Evolutionary conservation across 1,140 invertebrate genomes (phyloP), one percentile per base, ranked within the genome.

Genomic region (Uloborus diversus): DNA sequence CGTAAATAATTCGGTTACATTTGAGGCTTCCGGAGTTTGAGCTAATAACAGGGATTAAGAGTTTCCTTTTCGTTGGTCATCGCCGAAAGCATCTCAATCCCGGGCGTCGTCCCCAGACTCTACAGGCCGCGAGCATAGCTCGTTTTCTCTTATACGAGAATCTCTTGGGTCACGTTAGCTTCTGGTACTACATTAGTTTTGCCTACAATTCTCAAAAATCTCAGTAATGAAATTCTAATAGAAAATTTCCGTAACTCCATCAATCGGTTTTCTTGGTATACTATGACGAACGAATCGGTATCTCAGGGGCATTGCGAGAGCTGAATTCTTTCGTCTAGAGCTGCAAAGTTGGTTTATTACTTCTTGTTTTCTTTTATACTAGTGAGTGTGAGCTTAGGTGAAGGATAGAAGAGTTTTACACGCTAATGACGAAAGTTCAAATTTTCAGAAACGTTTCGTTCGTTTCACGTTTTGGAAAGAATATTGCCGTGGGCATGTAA

Each of bases 1-100:
- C 73, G 73, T 78, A 78, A 78, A 78, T 78, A 78, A 78, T 78
- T 78, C 66, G 73, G 73, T 78, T 78, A 78, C 73, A 66, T 78
- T 78, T 49, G n/a, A 42, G 57, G 73, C 62, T 78, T 75, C 71
- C 71, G 71, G 59, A 57, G 64, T 73, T 17, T 7, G 59, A 37
- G 61, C 73, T 78, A 78, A 78, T 78, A 78, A 78, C 73, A 66
- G 73, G 57, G 73, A 65, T 78, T 78, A 78, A 78, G 23, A 20
- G 49, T 51, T 49, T 33, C 20, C 51, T 35, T 61, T 65, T 49
- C 73, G 61, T 27, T 78, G 73, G 73, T 66, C 62, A 66, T 78
- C 20, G 32, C 59, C 35, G 59, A 47, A 76, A 76, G 27, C 73
- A 27, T 35, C 33, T 64, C 57, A 66, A 66, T 78, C 61, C 30